A percentile compares a stretch with the other conserved stretches of the same genome.
These are phyloP conservation scores for Eueremaeus valkanovi DNA, from an alignment of 2,888 invertebrate genomes.

Conservation along the genomic window DNA sequence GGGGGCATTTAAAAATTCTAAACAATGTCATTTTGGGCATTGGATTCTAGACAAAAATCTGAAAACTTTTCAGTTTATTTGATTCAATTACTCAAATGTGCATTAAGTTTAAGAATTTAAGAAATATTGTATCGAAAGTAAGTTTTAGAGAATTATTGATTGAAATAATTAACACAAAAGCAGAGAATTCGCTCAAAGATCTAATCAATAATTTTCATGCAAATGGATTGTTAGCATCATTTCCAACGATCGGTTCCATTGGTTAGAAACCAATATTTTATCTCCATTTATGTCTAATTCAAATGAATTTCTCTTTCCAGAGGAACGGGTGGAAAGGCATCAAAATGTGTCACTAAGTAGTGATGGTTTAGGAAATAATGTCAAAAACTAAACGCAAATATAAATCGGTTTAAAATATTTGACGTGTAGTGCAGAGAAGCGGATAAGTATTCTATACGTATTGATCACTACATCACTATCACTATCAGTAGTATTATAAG, in stretches of 20 bases:
- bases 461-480: slow-evolving; percentile 9
- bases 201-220: too few relatives aligned
- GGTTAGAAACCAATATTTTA: background rate
- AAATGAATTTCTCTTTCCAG: slow-evolving; percentile 8
- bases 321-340: slow-evolving; percentile 10
- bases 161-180: too few relatives aligned
- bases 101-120: too few relatives aligned
- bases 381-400: slow-evolving; percentile 13
- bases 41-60: too few relatives aligned
- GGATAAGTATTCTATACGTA: background rate
- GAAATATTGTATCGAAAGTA: too few relatives aligned
- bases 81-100: too few relatives aligned
- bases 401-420: slow-evolving; percentile 23
- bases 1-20: too few relatives aligned
- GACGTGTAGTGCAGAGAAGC: background rate
- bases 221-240: too few relatives aligned
- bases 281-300: background rate
- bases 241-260: background rate
- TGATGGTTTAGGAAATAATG: slow-evolving; percentile 20
- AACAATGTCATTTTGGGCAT: too few relatives aligned
- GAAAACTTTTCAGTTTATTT: too few relatives aligned
- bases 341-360: slow-evolving; percentile 11
- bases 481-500: too few relatives aligned
- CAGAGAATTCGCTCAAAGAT: too few relatives aligned
- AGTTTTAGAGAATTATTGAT: background rate